phyloP scores from a whole-genome alignment of 2,113 vertebrate genomes.

The Macquaria australasica region DNA sequence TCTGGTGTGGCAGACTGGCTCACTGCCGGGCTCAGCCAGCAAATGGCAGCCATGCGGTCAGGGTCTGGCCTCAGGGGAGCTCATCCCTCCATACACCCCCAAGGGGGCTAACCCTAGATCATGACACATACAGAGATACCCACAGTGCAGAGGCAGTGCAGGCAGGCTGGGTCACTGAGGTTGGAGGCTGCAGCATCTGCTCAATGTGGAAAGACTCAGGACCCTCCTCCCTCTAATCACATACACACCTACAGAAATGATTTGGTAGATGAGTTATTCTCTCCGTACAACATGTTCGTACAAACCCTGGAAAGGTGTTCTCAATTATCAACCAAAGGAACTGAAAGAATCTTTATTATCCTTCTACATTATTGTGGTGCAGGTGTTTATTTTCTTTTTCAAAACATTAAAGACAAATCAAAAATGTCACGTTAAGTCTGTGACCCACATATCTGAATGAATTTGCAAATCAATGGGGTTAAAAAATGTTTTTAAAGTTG shows the following conservation, averaged over 20 bases:
- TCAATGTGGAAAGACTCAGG: conserved; percentile 31
- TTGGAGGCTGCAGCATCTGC: conserved; percentile 76
- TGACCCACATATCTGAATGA: not conserved
- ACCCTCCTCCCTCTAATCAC: not conserved
- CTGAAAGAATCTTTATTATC: not conserved
- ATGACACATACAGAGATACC: conserved; percentile 45
- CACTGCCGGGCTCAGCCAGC: conserved; percentile 50
- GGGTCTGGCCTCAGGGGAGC: conserved; percentile 74
- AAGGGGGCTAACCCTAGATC: conserved; percentile 60
- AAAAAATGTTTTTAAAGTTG: too few relatives aligned
- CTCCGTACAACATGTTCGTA: not conserved
- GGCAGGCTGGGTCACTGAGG: conserved; percentile 67
- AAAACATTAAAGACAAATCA: not conserved
- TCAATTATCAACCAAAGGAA: not conserved
- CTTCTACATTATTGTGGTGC: not conserved
- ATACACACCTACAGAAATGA: conserved; percentile 1
- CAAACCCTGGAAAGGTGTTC: not conserved
- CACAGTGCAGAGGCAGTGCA: conserved; percentile 37
- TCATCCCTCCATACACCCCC: conserved; percentile 55
- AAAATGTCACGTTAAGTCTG: not conserved
- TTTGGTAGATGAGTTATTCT: conserved; percentile 21
- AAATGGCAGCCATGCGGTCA: conserved; percentile 65
- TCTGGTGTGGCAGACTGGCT: conserved; percentile 58
- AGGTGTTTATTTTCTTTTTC: not conserved
- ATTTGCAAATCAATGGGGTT: not conserved